These are phyloP conservation scores for Ardeotis arabs DNA, from an alignment of 2,113 vertebrate genomes.

Conservation along the genomic window DNA sequence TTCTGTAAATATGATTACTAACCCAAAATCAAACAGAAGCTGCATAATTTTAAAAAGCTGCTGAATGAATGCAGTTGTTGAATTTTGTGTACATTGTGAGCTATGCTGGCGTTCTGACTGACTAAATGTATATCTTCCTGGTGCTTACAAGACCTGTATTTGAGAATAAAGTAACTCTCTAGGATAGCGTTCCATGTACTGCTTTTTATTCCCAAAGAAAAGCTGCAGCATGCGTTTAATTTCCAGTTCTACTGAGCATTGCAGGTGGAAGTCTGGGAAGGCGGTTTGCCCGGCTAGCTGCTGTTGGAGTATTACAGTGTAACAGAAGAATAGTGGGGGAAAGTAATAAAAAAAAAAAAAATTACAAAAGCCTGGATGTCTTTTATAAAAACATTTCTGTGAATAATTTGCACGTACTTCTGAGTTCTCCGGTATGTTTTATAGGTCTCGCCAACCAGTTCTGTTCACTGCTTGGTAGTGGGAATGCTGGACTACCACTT, in stretches of 20 bases:
- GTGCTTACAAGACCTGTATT: background rate
- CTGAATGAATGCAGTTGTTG: background rate
- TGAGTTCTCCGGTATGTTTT: background rate
- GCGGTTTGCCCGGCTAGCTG: background rate
- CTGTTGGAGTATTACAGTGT: background rate
- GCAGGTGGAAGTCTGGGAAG: background rate
- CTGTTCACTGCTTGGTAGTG: background rate
- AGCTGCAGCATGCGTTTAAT: background rate
- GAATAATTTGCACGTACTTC: background rate
- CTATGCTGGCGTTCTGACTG: background rate
- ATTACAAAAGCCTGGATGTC: background rate
- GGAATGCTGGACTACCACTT: background rate
- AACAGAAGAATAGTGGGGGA: background rate
- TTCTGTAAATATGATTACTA: constrained; percentile 29
- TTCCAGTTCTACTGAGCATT: background rate
- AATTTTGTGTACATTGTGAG: background rate
- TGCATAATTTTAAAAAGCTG: background rate
- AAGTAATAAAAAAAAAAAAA: background rate
- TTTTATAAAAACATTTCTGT: background rate
- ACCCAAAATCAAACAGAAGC: background rate
- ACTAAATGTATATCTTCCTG: background rate
- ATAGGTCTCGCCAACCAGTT: background rate
- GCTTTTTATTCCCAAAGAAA: background rate
- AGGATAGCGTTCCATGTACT: background rate
- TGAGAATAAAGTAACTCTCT: background rate